Percentiles rank a stretch among this genome's conserved stretches.
These are phyloP conservation scores for Dioctria rufipes DNA, from an alignment of 2,888 invertebrate species.

Conservation along the genomic window DNA sequence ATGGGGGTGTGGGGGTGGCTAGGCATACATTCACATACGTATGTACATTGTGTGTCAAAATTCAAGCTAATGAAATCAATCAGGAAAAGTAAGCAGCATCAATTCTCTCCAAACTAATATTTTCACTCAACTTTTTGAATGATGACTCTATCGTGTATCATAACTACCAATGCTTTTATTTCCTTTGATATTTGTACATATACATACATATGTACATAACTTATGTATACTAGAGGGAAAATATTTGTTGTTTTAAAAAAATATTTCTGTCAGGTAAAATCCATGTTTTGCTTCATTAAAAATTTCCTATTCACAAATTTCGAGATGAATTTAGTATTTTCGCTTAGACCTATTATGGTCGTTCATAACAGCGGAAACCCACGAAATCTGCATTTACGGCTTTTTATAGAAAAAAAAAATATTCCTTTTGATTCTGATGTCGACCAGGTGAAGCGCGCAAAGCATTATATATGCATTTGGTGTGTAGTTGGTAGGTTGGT, in stretches of 20 bases:
- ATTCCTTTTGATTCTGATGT: background rate
- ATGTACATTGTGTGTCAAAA: too few relatives aligned
- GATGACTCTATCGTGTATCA: too few relatives aligned
- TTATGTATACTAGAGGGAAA: too few relatives aligned
- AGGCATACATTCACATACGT: too few relatives aligned
- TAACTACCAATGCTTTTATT: too few relatives aligned
- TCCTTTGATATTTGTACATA: too few relatives aligned
- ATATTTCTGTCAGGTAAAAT: background rate
- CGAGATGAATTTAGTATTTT: conserved; percentile 31
- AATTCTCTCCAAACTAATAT: too few relatives aligned
- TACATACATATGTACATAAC: too few relatives aligned
- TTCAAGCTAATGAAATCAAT: too few relatives aligned
- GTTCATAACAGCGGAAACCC: conserved; percentile 41
- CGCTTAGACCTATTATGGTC: conserved; percentile 18
- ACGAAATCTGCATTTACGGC: conserved; percentile 49
- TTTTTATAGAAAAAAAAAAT: conserved; percentile 33
- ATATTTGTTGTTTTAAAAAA: background rate
- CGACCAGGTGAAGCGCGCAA: conserved; percentile 30
- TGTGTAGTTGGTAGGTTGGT: conserved; percentile 18
- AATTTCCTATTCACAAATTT: conserved; percentile 27
- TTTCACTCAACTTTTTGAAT: too few relatives aligned
- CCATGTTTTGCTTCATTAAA: background rate
- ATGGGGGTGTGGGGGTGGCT: too few relatives aligned
- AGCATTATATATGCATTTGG: conserved; percentile 24
- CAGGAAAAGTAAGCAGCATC: too few relatives aligned